Conservation (phyloP, 2,797 vertebrate species). For the Emydoidea blandingii region DNA sequence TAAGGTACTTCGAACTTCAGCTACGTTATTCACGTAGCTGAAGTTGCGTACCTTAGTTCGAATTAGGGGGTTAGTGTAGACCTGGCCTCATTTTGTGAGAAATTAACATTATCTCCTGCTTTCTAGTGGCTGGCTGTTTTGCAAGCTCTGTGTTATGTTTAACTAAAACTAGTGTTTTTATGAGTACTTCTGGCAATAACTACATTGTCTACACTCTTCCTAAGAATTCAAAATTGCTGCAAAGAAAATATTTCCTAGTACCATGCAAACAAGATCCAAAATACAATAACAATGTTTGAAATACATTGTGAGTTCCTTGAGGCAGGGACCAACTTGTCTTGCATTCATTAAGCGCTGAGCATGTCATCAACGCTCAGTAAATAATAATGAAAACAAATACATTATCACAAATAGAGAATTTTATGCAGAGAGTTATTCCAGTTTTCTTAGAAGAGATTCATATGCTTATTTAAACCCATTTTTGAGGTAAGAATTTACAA, state of each 20-base stretch:
- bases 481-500: neutral
- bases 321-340: neutral
- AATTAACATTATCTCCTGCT: neutral
- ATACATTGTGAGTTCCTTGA: neutral
- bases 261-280: neutral
- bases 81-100: neutral
- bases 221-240: neutral
- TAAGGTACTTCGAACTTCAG: too few relatives aligned
- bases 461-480: neutral
- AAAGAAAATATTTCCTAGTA: neutral
- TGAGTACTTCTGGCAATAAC: slow-evolving; percentile 16
- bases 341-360: neutral
- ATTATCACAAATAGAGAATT: neutral
- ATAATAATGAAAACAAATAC: neutral
- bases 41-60: too few relatives aligned
- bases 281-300: neutral
- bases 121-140: slow-evolving; percentile 11
- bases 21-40: too few relatives aligned
- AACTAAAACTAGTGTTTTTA: neutral
- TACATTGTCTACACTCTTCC: neutral
- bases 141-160: neutral
- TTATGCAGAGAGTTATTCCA: neutral
- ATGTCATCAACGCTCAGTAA: fast-evolving
- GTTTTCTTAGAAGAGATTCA: neutral
- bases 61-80: too few relatives aligned